These are phyloP conservation scores for Myopa tessellatipennis DNA, from an alignment of 2,888 invertebrate genomes.

Conservation along the genomic window DNA sequence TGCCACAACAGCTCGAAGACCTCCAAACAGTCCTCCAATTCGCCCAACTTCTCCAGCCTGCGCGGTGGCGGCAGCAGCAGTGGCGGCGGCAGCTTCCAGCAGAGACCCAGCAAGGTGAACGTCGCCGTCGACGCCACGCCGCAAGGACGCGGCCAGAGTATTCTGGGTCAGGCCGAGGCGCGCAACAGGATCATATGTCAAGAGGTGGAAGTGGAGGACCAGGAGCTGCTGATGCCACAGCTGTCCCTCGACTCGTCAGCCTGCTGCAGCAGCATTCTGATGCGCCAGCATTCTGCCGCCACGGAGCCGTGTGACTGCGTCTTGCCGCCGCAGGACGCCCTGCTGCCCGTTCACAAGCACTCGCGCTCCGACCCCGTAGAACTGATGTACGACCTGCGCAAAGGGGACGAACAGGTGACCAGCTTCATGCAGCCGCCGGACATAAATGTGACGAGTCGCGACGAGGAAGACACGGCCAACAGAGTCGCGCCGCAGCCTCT, in stretches of 20 bases:
- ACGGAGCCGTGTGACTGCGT: conserved; percentile 60
- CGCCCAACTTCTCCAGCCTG: conserved; percentile 53
- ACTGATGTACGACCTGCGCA: conserved; percentile 65
- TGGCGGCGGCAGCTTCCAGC: conserved; percentile 58
- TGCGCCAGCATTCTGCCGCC: conserved; percentile 58
- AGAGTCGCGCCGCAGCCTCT: conserved; percentile 60
- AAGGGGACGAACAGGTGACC: conserved; percentile 67
- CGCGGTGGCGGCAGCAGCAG: conserved; percentile 52
- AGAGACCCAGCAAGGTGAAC: conserved; percentile 76
- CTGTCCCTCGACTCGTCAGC: conserved; percentile 61
- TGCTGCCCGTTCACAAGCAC: conserved; percentile 70
- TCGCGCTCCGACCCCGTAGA: conserved; percentile 78
- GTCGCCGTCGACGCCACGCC: conserved; percentile 85
- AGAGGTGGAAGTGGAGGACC: conserved; percentile 64
- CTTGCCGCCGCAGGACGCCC: conserved; percentile 48
- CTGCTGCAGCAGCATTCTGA: conserved; percentile 55
- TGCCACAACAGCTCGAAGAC: conserved; percentile 69
- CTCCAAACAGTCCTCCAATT: conserved; percentile 51
- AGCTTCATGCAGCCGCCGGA: conserved; percentile 62
- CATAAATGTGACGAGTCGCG: conserved; percentile 80
- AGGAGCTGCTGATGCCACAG: conserved; percentile 62
- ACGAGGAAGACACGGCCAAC: conserved; percentile 48
- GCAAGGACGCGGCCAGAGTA: conserved; percentile 77
- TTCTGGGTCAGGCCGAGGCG: conserved; percentile 73
- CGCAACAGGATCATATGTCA: conserved; percentile 66